A percentile compares a stretch with the other conserved stretches of the same genome.
Evolutionary conservation across 2,113 vertebrate genomes (phyloP).

Genomic region (Cheirogaleus medius): DNA sequence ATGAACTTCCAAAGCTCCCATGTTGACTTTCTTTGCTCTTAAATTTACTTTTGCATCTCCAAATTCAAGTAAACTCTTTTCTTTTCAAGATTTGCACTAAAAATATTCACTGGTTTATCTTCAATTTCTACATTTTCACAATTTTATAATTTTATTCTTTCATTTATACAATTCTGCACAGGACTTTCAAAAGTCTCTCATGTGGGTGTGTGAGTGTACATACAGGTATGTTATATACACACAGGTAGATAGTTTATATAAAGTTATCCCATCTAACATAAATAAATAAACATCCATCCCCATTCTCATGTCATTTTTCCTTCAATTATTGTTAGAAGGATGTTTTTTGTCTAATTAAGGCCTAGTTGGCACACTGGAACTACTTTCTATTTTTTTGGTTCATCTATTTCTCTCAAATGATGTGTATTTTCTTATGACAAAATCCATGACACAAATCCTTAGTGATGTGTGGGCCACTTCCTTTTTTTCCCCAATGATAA

Average conservation of each 20-base stretch:
- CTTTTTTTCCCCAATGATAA: neutral
- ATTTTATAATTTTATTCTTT: neutral
- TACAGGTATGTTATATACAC: neutral
- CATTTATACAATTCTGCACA: neutral
- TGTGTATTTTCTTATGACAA: neutral
- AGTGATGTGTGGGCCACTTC: neutral
- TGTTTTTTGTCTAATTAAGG: neutral
- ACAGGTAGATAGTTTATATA: neutral
- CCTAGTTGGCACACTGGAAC: neutral
- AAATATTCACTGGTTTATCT: neutral
- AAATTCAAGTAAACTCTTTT: neutral
- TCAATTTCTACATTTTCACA: neutral
- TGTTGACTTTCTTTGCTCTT: neutral
- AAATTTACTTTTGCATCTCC: neutral
- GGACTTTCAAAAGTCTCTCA: neutral
- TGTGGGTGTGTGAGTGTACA: accelerated
- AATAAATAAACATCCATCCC: neutral
- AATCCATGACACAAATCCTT: neutral
- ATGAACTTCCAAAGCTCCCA: neutral
- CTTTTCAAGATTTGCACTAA: neutral
- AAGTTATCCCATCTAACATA: neutral
- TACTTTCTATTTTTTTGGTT: neutral
- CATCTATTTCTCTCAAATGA: neutral
- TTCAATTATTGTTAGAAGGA: neutral
- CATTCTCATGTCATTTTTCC: neutral